phyloP scores from a whole-genome alignment of 1,140 invertebrate genomes.

The Neodiprion lecontei region DNA sequence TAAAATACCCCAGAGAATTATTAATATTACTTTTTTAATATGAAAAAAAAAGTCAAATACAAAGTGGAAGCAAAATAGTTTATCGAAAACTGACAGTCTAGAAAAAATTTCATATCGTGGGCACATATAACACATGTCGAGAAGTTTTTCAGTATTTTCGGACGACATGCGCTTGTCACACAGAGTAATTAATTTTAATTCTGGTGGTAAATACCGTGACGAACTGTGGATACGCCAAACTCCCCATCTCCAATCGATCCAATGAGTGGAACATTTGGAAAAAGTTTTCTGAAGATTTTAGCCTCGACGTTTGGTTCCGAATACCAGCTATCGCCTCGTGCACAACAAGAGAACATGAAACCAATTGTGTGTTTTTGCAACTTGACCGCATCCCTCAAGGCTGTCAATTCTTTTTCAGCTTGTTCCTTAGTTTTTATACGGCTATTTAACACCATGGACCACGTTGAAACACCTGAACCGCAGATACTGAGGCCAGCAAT shows the following conservation, averaged over 20 bases:
- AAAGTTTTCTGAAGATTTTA: conserved; percentile 64
- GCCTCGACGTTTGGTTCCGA: conserved; percentile 62
- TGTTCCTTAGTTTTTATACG: conserved; percentile 33
- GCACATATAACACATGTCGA: too few species aligned
- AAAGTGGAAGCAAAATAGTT: too few species aligned
- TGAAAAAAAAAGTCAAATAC: too few species aligned
- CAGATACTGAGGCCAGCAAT: conserved; percentile 43
- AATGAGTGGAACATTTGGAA: conserved; percentile 66
- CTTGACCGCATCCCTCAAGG: conserved; percentile 38
- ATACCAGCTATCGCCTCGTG: conserved; percentile 57
- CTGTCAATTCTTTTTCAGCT: conserved; percentile 37
- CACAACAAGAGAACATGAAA: conserved; percentile 69
- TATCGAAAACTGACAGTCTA: too few species aligned
- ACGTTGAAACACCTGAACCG: conserved; percentile 43
- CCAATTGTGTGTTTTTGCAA: conserved; percentile 56
- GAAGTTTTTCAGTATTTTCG: too few species aligned
- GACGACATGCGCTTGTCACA: too few species aligned
- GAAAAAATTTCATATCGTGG: too few species aligned
- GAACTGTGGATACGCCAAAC: conserved; percentile 57
- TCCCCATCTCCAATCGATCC: conserved; percentile 70
- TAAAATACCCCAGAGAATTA: too few species aligned
- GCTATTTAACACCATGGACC: conserved; percentile 46
- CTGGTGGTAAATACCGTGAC: conserved; percentile 28
- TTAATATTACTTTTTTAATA: too few species aligned
- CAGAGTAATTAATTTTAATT: too few species aligned